These are phyloP conservation scores for Aethes cnicana DNA, from an alignment of 2,888 invertebrate genomes.

Conservation along the genomic window DNA sequence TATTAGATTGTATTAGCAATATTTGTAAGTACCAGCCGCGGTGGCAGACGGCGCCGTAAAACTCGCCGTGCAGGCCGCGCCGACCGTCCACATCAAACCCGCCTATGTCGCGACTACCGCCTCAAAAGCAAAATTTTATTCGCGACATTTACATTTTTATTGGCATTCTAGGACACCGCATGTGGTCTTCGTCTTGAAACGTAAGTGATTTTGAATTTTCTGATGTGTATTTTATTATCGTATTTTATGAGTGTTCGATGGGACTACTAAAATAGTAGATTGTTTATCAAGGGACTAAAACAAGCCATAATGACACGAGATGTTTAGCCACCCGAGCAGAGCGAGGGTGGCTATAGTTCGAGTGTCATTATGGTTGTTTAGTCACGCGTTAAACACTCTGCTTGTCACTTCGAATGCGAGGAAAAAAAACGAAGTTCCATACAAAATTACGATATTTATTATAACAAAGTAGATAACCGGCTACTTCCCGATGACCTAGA, in stretches of 20 bases:
- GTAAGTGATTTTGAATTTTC: slow-evolving; percentile 83
- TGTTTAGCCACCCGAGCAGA: too few species aligned
- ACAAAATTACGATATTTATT: too few species aligned
- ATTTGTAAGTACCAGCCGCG: not conserved
- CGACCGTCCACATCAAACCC: slow-evolving; percentile 67
- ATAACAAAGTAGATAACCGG: too few species aligned
- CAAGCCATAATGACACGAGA: too few species aligned
- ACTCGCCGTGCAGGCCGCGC: slow-evolving; percentile 12
- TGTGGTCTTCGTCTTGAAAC: slow-evolving; percentile 69
- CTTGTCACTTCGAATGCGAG: too few species aligned
- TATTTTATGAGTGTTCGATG: slow-evolving; percentile 77
- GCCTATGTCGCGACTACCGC: slow-evolving; percentile 50
- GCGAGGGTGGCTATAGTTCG: too few species aligned
- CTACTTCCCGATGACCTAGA: too few species aligned
- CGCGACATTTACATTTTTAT: slow-evolving; percentile 80
- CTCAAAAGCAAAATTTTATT: slow-evolving; percentile 81
- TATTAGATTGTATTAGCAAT: not conserved
- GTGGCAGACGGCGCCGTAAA: slow-evolving; percentile 19
- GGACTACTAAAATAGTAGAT: slow-evolving; percentile 61
- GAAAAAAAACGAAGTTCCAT: too few species aligned
- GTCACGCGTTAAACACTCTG: too few species aligned
- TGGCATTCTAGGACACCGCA: slow-evolving; percentile 77
- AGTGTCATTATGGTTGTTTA: too few species aligned
- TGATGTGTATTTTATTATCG: slow-evolving; percentile 81
- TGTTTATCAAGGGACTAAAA: too few species aligned